Base-by-base conservation (phyloP, 2,888 invertebrate genomes). In the Odontomyia ornata region DNA sequence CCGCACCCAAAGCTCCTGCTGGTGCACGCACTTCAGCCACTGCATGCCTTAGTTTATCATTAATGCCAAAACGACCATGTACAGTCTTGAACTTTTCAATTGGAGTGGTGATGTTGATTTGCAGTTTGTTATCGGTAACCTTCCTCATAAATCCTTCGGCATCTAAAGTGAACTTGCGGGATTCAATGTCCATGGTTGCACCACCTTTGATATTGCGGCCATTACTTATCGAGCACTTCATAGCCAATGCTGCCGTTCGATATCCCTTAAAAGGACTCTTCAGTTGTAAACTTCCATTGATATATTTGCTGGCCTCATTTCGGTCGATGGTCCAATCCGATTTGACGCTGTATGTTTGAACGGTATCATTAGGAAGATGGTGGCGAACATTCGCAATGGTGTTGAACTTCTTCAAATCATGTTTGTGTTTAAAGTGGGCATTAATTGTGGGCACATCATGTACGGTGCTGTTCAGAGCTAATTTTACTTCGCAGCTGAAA, bases 21-120 rank as follows among this genome's bases (percentile, higher is more conserved):
- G 93, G 91, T 0, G 92, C 91, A 62, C 90, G 89, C 0, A 95
- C 86, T 87, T 93, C 91, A 0, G 94, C 93, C 0, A 94, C 93
- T 0, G 93, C 85, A 84, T 94, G 93, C 65, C 90, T 88, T 72
- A 92, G 89, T 4, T 89, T 88, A 80, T 94, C 93, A 1, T 92
- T 91, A 76, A 94, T 89, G 0, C 93, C 93, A 81, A 94, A 91
- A 1, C 92, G 87, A 0, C 92, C 93, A 0, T 89, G 89, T 23
- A 93, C 88, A 15, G 89, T 89, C 0, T 90, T 88, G 81, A 91
- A 91, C 76, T 91, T 91, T 69, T 92, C 90, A 67, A 92, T 87
- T 0, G 93, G 93, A 1, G 93, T 93, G 0, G 93, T 93, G 2
- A 94, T 89, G 84, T 94, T 94, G 21, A 94, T 89, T 0, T 89